Base-by-base conservation (phyloP, 2,888 invertebrate species). In the Leptodirus hochenwartii region DNA sequence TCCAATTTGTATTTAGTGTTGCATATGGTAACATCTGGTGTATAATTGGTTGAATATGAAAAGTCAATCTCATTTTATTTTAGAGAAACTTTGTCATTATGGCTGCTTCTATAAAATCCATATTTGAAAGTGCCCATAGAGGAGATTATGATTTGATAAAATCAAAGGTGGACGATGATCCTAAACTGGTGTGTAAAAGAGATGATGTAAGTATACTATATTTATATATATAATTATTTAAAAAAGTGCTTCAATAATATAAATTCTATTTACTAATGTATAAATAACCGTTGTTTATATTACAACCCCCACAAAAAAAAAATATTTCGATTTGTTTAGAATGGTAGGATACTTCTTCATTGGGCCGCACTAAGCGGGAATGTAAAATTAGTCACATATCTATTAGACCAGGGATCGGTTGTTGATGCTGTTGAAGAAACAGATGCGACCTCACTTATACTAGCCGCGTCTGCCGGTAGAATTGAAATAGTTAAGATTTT, bases 281-380 rank as follows among this genome's bases (percentile, higher is more conserved):
- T n/a, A n/a, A n/a, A n/a, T n/a, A n/a, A n/a, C n/a, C n/a, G n/a
- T n/a, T n/a, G n/a, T n/a, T n/a, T n/a, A n/a, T n/a, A n/a, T n/a
- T n/a, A n/a, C n/a, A n/a, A n/a, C n/a, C n/a, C n/a, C n/a, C n/a
- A n/a, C n/a, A n/a, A n/a, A n/a, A n/a, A n/a, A n/a, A n/a, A n/a
- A n/a, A n/a, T n/a, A n/a, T n/a, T n/a, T n/a, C n/a, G n/a, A 29
- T 28, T 37, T 42, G 61, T 59, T 15, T 52, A 80, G 80, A 75
- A 70, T 54, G 62, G 61, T 30, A 64, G 84, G 34, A 62, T 75
- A 37, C 58, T 81, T 12, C 56, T 85, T 38, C 81, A 85, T 50
- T 80, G 85, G 78, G 78, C 82, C 20, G 66, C 75, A 28, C 59
- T 80, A 30, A 73, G 80, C 37, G 84, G 84, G 13, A 77, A 79